Percentiles rank a stretch among this genome's conserved stretches.
Evolutionary conservation across 2,113 vertebrate genomes (phyloP).

Genomic region (Ariopsis seemanni): DNA sequence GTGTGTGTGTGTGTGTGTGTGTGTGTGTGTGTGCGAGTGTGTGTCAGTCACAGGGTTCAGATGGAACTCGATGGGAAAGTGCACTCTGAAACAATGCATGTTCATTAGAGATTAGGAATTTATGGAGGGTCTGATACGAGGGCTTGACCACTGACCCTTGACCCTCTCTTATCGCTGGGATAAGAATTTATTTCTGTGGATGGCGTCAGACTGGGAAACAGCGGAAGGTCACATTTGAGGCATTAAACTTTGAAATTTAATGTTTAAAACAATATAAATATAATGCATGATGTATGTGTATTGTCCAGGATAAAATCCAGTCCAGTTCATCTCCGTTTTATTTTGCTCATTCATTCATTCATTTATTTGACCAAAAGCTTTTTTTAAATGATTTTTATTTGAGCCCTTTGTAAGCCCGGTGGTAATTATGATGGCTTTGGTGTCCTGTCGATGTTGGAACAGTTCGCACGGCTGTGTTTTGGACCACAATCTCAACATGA

Average conservation of each 20-base stretch:
- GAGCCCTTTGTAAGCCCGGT: neutral
- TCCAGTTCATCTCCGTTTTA: neutral
- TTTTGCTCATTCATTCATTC: neutral
- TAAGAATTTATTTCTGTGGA: slow-evolving; percentile 14
- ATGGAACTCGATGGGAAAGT: slow-evolving; percentile 39
- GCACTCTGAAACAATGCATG: slow-evolving; percentile 17
- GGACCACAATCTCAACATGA: neutral
- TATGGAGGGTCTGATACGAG: neutral
- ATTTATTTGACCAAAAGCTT: neutral
- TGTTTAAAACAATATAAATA: neutral
- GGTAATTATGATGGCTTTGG: neutral
- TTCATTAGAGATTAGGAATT: slow-evolving; percentile 28
- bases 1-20: neutral
- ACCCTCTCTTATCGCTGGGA: slow-evolving; percentile 22
- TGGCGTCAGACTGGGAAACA: slow-evolving; percentile 7
- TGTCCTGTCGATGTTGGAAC: neutral
- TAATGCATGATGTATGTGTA: neutral
- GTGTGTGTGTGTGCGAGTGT: neutral
- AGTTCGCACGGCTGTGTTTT: neutral
- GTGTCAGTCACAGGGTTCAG: slow-evolving; percentile 13
- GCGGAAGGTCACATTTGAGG: neutral
- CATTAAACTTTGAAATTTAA: neutral
- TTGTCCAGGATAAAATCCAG: neutral
- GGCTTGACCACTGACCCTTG: slow-evolving; percentile 25
- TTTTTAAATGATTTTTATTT: neutral